These are phyloP conservation scores for Rhinichthys osculus DNA, from an alignment of 2,797 vertebrate genomes.

Conservation along the genomic window DNA sequence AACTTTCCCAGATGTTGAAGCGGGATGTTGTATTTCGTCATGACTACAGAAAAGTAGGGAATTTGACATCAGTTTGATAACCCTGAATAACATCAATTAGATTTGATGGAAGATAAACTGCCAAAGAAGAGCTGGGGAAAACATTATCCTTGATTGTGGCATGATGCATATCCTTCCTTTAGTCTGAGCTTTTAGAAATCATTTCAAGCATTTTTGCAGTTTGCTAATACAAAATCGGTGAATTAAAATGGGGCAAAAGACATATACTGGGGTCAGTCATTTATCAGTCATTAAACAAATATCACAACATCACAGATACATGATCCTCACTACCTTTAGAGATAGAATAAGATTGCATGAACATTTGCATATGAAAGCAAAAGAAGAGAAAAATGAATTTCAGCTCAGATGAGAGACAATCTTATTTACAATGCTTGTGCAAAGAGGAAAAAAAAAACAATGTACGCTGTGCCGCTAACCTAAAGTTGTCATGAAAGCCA, in stretches of 20 bases:
- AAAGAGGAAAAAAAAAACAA: constrained; percentile 25
- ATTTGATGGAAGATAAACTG: constrained; percentile 14
- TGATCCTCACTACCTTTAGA: constrained; percentile 65
- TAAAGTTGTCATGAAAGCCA: constrained; percentile 29
- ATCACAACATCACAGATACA: constrained; percentile 72
- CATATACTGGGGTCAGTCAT: constrained; percentile 27
- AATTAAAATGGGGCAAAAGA: constrained; percentile 38
- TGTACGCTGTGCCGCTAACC: background rate
- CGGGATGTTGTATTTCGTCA: background rate
- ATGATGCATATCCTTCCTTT: constrained; percentile 1
- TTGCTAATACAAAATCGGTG: constrained; percentile 16
- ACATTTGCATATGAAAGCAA: constrained; percentile 56
- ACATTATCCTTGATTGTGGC: constrained; percentile 2
- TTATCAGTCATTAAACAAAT: constrained; percentile 64
- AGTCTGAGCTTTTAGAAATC: constrained; percentile 31
- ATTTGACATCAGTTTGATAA: constrained; percentile 15
- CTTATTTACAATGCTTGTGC: constrained; percentile 49
- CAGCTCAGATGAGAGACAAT: constrained; percentile 63
- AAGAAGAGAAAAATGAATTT: constrained; percentile 55
- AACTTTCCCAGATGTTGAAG: constrained; percentile 17
- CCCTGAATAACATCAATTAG: constrained; percentile 25
- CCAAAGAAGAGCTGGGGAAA: constrained; percentile 42
- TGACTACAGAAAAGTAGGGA: constrained; percentile 4
- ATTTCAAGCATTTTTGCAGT: constrained; percentile 15
- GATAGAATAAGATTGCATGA: constrained; percentile 50